Percentiles rank a stretch among this genome's conserved stretches.
Evolutionary conservation across 2,888 invertebrate species (phyloP).

Genomic region (Metopia argyrocephala): DNA sequence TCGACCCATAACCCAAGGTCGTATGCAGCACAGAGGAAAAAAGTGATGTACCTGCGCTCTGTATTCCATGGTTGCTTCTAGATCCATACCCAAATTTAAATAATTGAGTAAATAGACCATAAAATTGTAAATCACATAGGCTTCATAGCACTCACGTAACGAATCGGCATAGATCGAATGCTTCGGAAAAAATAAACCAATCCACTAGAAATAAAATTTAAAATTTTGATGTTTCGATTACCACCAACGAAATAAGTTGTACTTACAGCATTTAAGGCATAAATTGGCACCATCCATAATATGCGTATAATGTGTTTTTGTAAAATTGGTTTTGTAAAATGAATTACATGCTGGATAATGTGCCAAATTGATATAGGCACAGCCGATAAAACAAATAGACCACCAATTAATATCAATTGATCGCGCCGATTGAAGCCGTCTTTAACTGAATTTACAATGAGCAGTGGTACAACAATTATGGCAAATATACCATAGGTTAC

Average conservation of each 20-base stretch:
- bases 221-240: neutral
- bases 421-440: slow-evolving; percentile 89
- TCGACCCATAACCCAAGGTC: slow-evolving; percentile 96
- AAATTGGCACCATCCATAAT: slow-evolving; percentile 98
- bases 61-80: slow-evolving; percentile 88
- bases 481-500: slow-evolving; percentile 89
- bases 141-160: slow-evolving; percentile 96
- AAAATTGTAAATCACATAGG: slow-evolving; percentile 98
- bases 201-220: slow-evolving; percentile 71
- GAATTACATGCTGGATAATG: slow-evolving; percentile 94
- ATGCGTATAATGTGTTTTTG: slow-evolving; percentile 97
- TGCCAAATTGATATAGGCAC: slow-evolving; percentile 96
- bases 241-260: slow-evolving; percentile 10
- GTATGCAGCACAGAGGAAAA: slow-evolving; percentile 93
- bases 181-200: slow-evolving; percentile 89
- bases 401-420: slow-evolving; percentile 90
- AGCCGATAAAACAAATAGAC: slow-evolving; percentile 93
- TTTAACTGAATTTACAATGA: slow-evolving; percentile 88
- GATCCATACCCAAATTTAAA: slow-evolving; percentile 90
- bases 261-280: slow-evolving; percentile 94
- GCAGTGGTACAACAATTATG: slow-evolving; percentile 89
- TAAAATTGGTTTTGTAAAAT: slow-evolving; percentile 93
- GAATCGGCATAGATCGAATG: slow-evolving; percentile 96
- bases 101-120: slow-evolving; percentile 96
- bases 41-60: slow-evolving; percentile 92